Conservation (phyloP, 2,797 vertebrate species). For the Xenentodon cancila region DNA sequence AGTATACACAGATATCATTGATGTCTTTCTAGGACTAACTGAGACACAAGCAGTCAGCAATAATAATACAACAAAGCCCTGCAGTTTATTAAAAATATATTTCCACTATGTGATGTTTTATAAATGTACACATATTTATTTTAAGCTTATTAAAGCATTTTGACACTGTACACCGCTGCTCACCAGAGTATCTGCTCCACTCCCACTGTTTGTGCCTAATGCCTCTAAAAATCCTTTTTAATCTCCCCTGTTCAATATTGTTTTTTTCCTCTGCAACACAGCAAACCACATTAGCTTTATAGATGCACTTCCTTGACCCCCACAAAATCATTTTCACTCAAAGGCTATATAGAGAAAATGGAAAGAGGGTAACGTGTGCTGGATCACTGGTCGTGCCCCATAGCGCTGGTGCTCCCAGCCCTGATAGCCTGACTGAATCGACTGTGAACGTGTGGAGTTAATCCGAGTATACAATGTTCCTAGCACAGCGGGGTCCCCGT, state of each 20-base stretch:
- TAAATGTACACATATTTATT: too few species aligned
- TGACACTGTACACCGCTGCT: too few species aligned
- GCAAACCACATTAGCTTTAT: slow-evolving; percentile 35
- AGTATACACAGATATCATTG: too few species aligned
- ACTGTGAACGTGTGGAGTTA: slow-evolving; percentile 37
- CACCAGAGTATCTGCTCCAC: not conserved
- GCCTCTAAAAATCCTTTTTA: not conserved
- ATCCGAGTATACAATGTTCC: slow-evolving; percentile 61
- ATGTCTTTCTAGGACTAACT: too few species aligned
- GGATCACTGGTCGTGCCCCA: slow-evolving; percentile 16
- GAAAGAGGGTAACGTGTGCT: slow-evolving; percentile 5
- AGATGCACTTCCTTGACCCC: slow-evolving; percentile 20
- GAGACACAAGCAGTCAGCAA: too few species aligned
- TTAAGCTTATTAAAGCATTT: too few species aligned
- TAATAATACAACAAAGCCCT: too few species aligned
- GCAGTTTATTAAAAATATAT: too few species aligned
- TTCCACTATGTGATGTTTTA: too few species aligned
- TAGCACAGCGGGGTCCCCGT: slow-evolving; percentile 40
- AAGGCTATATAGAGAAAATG: not conserved
- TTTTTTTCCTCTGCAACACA: slow-evolving; percentile 6
- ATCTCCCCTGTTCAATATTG: slow-evolving; percentile 1
- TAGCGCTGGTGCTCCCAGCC: slow-evolving; percentile 5
- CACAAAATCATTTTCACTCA: too few species aligned
- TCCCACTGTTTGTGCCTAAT: too few species aligned
- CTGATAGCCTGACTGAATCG: slow-evolving; percentile 15